phyloP scores from a whole-genome alignment of 2,797 vertebrate genomes.

The Ceryle rudis region DNA sequence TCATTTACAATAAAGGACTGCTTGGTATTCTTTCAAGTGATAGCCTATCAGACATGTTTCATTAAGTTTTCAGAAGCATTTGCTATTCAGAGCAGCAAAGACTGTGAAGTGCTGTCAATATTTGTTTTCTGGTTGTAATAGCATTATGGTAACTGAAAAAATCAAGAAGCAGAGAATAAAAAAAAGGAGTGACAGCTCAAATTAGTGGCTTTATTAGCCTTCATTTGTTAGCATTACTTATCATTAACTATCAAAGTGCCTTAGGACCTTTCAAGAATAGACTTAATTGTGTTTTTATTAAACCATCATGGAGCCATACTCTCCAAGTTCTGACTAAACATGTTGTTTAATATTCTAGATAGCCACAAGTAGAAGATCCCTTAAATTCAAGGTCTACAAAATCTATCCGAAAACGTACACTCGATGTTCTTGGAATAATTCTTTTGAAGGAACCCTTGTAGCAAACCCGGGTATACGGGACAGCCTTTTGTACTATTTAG shows the following conservation, averaged over 20 bases:
- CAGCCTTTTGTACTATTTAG: background rate
- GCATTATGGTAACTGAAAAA: background rate
- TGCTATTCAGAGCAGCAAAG: background rate
- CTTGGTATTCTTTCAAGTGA: background rate
- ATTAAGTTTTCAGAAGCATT: slow-evolving; percentile 11
- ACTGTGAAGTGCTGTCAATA: background rate
- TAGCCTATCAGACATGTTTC: background rate
- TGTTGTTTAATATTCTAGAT: background rate
- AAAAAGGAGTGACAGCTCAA: background rate
- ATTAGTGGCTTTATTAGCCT: background rate
- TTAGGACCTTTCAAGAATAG: background rate
- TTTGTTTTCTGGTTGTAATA: background rate
- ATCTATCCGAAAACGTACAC: background rate
- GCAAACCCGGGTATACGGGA: background rate
- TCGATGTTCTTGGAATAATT: background rate
- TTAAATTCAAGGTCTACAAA: background rate
- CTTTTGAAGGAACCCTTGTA: background rate
- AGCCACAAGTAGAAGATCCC: background rate
- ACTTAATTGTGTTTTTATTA: background rate
- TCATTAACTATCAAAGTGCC: background rate
- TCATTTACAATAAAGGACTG: background rate
- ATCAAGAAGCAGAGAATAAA: background rate
- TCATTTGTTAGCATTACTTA: background rate
- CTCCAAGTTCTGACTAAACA: background rate
- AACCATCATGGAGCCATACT: background rate